Percentiles rank a stretch among this genome's conserved stretches.
phyloP scores from a whole-genome alignment of 64 coral and sea anemone species.

The Dendrophyllia cribrosa region DNA sequence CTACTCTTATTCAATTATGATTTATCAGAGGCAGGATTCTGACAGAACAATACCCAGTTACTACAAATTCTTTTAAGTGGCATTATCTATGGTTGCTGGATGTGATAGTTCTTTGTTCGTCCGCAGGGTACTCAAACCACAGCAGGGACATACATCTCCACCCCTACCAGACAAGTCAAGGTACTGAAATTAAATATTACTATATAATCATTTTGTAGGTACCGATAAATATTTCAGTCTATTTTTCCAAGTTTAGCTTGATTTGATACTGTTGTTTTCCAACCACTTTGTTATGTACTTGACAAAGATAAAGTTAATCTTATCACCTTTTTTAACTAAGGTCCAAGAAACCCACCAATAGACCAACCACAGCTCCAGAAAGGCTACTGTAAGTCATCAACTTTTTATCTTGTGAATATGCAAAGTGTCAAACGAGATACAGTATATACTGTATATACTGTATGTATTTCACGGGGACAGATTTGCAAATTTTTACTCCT shows the following conservation, averaged over 20 bases:
- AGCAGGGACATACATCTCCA: conserved; percentile 56
- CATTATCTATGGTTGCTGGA: neutral
- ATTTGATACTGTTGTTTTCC: too few species aligned
- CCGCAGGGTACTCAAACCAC: conserved; percentile 53
- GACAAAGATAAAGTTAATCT: neutral
- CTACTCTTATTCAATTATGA: too few species aligned
- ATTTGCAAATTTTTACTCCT: too few species aligned
- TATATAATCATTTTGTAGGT: neutral
- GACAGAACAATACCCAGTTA: too few species aligned
- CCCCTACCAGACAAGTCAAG: conserved; percentile 48
- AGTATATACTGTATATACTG: too few species aligned
- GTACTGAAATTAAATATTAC: neutral
- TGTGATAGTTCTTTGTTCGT: neutral
- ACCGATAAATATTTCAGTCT: too few species aligned
- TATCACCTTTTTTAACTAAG: neutral
- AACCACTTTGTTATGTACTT: too few species aligned
- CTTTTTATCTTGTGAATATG: neutral
- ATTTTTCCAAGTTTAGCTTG: too few species aligned
- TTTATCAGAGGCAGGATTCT: too few species aligned
- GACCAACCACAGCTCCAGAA: conserved; percentile 42
- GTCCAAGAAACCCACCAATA: neutral
- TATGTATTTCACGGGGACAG: too few species aligned
- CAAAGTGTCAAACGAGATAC: too few species aligned
- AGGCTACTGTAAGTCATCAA: conserved; percentile 9
- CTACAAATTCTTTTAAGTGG: too few species aligned